Base-by-base conservation (phyloP, 1,140 invertebrate species). In the Tribolium madens region DNA sequence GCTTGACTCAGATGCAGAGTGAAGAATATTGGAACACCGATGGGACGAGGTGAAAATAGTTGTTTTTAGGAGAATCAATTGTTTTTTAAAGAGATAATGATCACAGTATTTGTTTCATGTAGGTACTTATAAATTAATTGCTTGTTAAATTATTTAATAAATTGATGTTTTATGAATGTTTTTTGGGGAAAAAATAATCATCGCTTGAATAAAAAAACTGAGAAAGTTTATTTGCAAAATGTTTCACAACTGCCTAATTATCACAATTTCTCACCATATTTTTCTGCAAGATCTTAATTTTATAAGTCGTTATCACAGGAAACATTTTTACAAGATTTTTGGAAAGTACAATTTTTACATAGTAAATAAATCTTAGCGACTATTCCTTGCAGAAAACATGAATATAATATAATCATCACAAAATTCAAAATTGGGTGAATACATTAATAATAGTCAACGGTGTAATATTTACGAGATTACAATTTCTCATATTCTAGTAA, bases 1-100 rank as follows among this genome's bases (percentile, higher is more conserved):
- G 98, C 64, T 88, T 99, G 15, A 91, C 92, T 60, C 96, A 99
- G 89, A 99, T 99, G 97, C 96, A 98, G 87, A 96, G 94, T 1
- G 89, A 91, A 73, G 93, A 95, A 75, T 99, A 98, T 87, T 98
- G 97, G 97, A 77, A 76, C 6, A 79, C 77, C 42, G 53, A 60
- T 42, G 21, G 50, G 15, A 60, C 18, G 7, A 53, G 52, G 52
- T 73, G 48, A 69, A 60, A 9, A 9, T 13, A 36, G 14, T 31
- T 6, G 26, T 31, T 1, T n/a, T 33, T 64, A 12, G 5, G 15
- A 3, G 18, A 9, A 57, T 36, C 10, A 36, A 36, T 36, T n/a
- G n/a, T n/a, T 36, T 36, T 4, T 36, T 36, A 36, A 36, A 2
- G 36, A 42, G 36, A 7, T 10, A 4, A 10, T 42, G 21, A 42